phyloP scores from a whole-genome alignment of 2,113 vertebrate genomes.

The Rhinolophus sinicus region DNA sequence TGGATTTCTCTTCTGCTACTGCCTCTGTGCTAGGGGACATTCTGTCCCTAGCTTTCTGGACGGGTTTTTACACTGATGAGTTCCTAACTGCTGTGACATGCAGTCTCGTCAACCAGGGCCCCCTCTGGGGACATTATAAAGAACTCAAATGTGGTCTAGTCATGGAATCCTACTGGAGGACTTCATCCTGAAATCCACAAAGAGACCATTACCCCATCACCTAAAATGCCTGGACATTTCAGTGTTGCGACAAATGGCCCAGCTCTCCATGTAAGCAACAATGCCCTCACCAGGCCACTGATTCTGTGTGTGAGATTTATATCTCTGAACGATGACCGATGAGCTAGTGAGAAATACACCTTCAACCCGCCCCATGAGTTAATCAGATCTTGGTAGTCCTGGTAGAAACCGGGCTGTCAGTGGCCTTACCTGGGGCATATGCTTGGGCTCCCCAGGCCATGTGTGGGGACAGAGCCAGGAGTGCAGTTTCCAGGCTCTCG shows the following conservation, averaged over 20 bases:
- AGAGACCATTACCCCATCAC: not conserved
- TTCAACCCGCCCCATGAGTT: not conserved
- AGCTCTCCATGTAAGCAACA: not conserved
- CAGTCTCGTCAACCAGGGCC: not conserved
- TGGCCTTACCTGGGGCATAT: accelerated
- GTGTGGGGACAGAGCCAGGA: no score
- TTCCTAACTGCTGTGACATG: not conserved
- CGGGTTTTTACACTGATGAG: not conserved
- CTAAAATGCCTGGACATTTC: not conserved
- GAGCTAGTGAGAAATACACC: not conserved
- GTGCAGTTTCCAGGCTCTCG: no score
- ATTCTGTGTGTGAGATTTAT: not conserved
- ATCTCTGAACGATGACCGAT: not conserved
- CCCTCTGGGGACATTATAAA: not conserved
- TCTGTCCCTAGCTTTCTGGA: not conserved
- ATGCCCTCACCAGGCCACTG: not conserved
- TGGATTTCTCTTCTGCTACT: not conserved
- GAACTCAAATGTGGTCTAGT: not conserved
- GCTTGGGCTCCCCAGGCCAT: not conserved
- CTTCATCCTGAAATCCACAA: not conserved
- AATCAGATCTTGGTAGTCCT: not conserved
- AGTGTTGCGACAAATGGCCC: not conserved
- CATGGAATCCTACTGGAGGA: not conserved
- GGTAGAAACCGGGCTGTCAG: not conserved
- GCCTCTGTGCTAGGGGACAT: not conserved